phyloP scores from a whole-genome alignment of 2,797 vertebrate genomes.

The Myoxocephalus aenaeus region DNA sequence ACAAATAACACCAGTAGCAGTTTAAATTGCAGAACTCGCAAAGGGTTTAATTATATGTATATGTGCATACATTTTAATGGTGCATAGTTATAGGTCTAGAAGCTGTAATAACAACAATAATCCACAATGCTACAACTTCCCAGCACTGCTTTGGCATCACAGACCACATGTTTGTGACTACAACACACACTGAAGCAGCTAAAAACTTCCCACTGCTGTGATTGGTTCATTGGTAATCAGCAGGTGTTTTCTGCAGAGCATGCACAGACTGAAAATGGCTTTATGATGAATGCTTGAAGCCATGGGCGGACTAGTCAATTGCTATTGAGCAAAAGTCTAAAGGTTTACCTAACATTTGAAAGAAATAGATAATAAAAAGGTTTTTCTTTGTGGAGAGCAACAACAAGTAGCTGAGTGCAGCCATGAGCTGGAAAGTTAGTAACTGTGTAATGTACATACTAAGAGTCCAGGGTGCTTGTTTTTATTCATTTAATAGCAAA shows the following conservation, averaged over 20 bases:
- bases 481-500: not conserved
- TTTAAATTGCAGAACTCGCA: too few species aligned
- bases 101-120: not conserved
- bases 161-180: not conserved
- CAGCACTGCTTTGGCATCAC: not conserved
- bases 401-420: not conserved
- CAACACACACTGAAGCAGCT: not conserved
- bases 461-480: not conserved
- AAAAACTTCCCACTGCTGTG: not conserved
- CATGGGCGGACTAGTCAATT: not conserved
- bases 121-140: not conserved
- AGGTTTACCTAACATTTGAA: not conserved
- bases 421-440: not conserved
- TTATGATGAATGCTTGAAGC: slow-evolving; percentile 1
- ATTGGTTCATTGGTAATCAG: slow-evolving; percentile 9
- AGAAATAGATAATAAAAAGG: not conserved
- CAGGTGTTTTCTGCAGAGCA: not conserved
- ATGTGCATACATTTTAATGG: not conserved
- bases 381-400: slow-evolving; percentile 5
- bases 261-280: not conserved
- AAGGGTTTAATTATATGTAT: not conserved
- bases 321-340: not conserved
- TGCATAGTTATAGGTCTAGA: not conserved
- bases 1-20: too few species aligned
- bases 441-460: not conserved